Evolutionary conservation across 2,113 vertebrate genomes (phyloP), one percentile per base, ranked within the genome.

Genomic region (Pollimyrus isidori): DNA sequence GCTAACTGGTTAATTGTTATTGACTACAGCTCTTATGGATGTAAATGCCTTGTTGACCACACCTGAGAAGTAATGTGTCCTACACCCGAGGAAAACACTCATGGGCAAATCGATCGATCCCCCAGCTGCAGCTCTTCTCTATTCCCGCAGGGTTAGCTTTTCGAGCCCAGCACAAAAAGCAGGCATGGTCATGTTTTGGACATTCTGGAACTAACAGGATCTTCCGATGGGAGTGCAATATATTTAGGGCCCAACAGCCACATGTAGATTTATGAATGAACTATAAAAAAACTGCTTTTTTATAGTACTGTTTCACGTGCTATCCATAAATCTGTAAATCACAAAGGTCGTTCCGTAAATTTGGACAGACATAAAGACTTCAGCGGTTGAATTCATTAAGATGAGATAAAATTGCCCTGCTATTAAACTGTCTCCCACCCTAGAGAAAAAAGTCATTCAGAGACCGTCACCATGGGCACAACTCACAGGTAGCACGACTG

Each of bases 321-420:
- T 48, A 42, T 48, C 21, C 45, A n/a, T 84, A 84, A 84, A 84
- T 84, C 85, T 53, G 85, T 53, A 87, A 87, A 87, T 87, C 26
- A 53, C 85, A 52, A 87, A 39, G 85, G 49, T 53, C 3, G 9
- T 87, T 35, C 85, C 30, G 15, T 52, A 48, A 30, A 30, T 53
- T 53, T 87, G 85, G 85, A 53, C 50, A 53, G 85, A 87, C 45
- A 86, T 87, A 53, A 87, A 53, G 49, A 35, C 85, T 87, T 87
- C 48, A 19, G 50, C 2, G 7, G 26, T 26, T 53, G 26, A 53
- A 53, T 87, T 87, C 85, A 87, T 87, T 87, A 87, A 53, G 82
- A 48, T 87, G 85, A 53, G 23, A 39, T 87, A 87, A 87, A 53
- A 87, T 39, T 52, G 85, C 26, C 13, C 26, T 87, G 49, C 85